Evolutionary conservation across 2,888 invertebrate genomes (phyloP).

Genomic region (Drosophila anomelani): DNA sequence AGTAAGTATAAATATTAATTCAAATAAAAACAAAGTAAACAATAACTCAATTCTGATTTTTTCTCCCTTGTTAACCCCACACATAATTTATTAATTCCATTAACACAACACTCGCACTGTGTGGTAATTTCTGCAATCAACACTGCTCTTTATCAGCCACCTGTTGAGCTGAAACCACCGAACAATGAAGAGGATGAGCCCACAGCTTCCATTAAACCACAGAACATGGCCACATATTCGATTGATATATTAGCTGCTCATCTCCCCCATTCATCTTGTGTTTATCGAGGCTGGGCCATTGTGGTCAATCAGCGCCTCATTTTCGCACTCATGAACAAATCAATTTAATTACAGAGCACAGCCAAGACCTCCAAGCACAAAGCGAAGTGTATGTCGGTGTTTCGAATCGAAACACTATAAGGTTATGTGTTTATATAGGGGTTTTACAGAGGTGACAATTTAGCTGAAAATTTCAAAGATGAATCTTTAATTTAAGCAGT

Average conservation of each 20-base stretch:
- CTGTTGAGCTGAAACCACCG: constrained; percentile 49
- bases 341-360: constrained; percentile 56
- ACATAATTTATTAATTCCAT: background rate
- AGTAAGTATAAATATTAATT: background rate
- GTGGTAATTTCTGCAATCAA: constrained; percentile 14
- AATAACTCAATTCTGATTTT: background rate
- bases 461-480: background rate
- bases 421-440: background rate
- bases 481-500: too few relatives aligned
- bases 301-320: constrained; percentile 44
- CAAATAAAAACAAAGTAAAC: background rate
- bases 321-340: constrained; percentile 42
- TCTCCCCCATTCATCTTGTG: constrained; percentile 26
- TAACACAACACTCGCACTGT: background rate
- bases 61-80: background rate
- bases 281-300: constrained; percentile 20
- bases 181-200: background rate
- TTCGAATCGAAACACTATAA: background rate
- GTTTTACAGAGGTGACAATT: constrained; percentile 5
- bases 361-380: constrained; percentile 9
- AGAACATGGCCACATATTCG: constrained; percentile 22
- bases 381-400: background rate
- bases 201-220: constrained; percentile 5
- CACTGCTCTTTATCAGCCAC: constrained; percentile 22
- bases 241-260: constrained; percentile 42